phyloP scores from a whole-genome alignment of 1,140 invertebrate genomes.

The Sinella curviseta region DNA sequence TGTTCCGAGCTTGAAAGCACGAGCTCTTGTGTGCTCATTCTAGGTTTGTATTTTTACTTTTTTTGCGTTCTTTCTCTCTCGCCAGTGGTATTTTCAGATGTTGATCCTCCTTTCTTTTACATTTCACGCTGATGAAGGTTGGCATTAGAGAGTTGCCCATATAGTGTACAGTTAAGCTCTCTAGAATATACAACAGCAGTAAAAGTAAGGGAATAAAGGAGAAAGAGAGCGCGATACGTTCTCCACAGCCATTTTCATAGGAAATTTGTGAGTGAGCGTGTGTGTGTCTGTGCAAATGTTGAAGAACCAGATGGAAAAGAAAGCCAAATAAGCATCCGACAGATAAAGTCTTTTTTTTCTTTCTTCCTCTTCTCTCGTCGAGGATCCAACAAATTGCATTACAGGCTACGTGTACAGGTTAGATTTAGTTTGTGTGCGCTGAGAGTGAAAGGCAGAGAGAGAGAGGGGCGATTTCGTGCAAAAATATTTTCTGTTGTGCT shows the following conservation, averaged over 20 bases:
- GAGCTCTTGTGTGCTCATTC: too few species aligned
- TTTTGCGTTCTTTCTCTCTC: too few species aligned
- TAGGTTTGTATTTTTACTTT: too few species aligned
- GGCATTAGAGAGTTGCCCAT: too few species aligned
- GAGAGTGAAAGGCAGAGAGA: neutral
- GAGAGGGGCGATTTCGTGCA: neutral
- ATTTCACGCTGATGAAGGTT: too few species aligned
- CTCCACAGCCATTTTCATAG: too few species aligned
- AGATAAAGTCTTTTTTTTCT: constrained; percentile 4
- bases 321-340: neutral
- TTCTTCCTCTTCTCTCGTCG: neutral
- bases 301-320: neutral
- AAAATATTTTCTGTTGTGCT: neutral
- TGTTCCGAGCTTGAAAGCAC: too few species aligned
- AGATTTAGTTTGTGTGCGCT: neutral
- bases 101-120: too few species aligned
- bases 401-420: neutral
- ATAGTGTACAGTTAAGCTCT: too few species aligned
- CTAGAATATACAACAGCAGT: too few species aligned
- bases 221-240: neutral
- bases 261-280: neutral
- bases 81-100: too few species aligned
- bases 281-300: neutral
- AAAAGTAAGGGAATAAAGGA: too few species aligned
- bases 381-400: constrained; percentile 1